Evolutionary conservation across 2,888 invertebrate genomes (phyloP), one percentile per base, ranked within the genome.

Genomic region (Tetragonula carbonaria): DNA sequence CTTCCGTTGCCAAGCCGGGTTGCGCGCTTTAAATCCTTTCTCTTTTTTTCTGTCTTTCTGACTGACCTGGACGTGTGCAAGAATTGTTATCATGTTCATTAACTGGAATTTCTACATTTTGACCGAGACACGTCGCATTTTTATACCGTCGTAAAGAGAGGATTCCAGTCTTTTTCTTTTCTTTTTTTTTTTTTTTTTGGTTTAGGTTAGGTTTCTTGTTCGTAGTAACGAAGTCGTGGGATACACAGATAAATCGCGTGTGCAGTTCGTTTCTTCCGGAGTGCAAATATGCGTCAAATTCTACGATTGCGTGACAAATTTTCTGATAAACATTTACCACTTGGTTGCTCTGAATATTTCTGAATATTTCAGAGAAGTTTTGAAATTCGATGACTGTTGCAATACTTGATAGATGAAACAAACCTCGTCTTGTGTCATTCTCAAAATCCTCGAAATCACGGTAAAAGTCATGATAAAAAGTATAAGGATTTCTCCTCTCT

Each of bases 81-180:
- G 68, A 81, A 81, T 81, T 73, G 73, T 73, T 68, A 80, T 63
- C 62, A 50, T 8, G 73, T 80, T 80, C 81, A 63, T 82, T 82
- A 82, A 57, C 81, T 8, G 38, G 38, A 82, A 33, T 73, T 80
- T 50, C 68, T 55, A 23, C 50, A 63, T 73, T 80, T 68, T 21
- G 50, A 62, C 74, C 21, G 51, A 38, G 11, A 16, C 33, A 16
- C 23, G 51, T 55, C 38, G 66, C 55, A 66, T 74, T 66, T 74
- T 74, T 55, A 45, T 38, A 23, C 23, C 33, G 14, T 53, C 51
- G n/a, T 38, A 38, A 38, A 38, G 8, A 38, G 8, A 38, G 38
- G 1, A 18, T 14, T 23, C 33, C 18, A 4, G 18, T 6, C 3
- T n/a, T 11, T 5, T 50, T 4, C 8, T 65, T 13, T 21, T 8